These are phyloP conservation scores for Bradysia coprophila DNA, from an alignment of 1,140 invertebrate species.

Conservation along the genomic window DNA sequence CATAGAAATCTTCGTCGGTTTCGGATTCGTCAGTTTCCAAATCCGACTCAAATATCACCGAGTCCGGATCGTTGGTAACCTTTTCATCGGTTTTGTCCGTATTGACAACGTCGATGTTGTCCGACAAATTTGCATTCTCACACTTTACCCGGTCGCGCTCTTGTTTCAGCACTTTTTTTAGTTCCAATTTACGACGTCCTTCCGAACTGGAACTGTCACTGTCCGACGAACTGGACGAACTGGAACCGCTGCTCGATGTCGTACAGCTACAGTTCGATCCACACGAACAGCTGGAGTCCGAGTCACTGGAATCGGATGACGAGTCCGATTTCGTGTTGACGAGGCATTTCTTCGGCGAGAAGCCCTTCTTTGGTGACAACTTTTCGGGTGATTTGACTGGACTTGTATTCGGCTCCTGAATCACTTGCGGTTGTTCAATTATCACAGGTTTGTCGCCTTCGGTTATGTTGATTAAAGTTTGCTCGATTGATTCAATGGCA, in stretches of 20 bases:
- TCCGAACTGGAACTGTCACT: slow-evolving; percentile 34
- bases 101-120: slow-evolving; percentile 5
- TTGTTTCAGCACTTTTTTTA: background rate
- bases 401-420: slow-evolving; percentile 14
- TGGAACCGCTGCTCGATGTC: slow-evolving; percentile 39
- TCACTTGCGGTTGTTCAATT: background rate
- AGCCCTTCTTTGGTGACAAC: slow-evolving; percentile 23
- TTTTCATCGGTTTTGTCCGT: slow-evolving; percentile 7
- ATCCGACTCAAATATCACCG: slow-evolving; percentile 48
- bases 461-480: slow-evolving; percentile 3
- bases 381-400: slow-evolving; percentile 17
- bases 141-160: background rate
- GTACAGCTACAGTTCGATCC: slow-evolving; percentile 52
- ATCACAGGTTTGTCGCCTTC: no score
- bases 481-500: no score
- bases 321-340: slow-evolving; percentile 21
- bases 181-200: slow-evolving; percentile 9
- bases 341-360: slow-evolving; percentile 17
- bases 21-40: slow-evolving; percentile 64
- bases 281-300: slow-evolving; percentile 56
- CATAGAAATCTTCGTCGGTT: slow-evolving; percentile 74
- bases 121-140: slow-evolving; percentile 1
- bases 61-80: slow-evolving; percentile 4
- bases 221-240: slow-evolving; percentile 45
- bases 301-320: slow-evolving; percentile 50